Evolutionary conservation across 2,888 invertebrate genomes (phyloP), one percentile per base, ranked within the genome.

Genomic region (Yponomeuta evonymella): DNA sequence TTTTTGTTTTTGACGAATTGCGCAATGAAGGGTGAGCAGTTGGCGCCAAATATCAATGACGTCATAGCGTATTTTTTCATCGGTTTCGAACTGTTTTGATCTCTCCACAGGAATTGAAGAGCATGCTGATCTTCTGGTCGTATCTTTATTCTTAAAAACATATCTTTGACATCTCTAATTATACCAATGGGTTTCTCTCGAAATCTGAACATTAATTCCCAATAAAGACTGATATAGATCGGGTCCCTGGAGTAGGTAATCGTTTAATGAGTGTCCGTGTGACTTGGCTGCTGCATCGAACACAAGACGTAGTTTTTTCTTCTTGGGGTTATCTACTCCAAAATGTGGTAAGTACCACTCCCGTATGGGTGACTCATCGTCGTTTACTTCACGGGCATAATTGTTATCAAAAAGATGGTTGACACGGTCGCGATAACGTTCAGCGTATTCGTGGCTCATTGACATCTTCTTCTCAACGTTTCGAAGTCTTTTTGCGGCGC

Each of bases 61-160:
- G 71, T 69, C 72, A 73, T 73, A 3, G 30, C 63, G 48, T 73
- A 72, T 1, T 36, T 70, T 69, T 70, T 70, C 51, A 62, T 15
- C 6, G 67, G 48, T 36, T 67, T 29, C 51, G n/a, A 15, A n/a
- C n/a, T 23, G 69, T 15, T 33, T 33, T 11, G 3, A 23, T 62
- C 36, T 58, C 64, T 63, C 76, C 79, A 83, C 4, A 82, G 69
- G 73, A 81, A 79, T 1, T 81, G 72, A 70, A 81, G 78, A 0
- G 79, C 77, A 69, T 78, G 71, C 74, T 79, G 77, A 70, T 83
- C 80, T 67, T 77, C 74, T 1, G 23, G 71, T 5, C 73, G 74
- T 30, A 82, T 78, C 33, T 75, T 72, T 0, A 79, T 72, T 64
- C 81, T 74, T 8, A 78, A 75, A 67, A 81, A 80, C 75, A 73